Evolutionary conservation across 2,888 invertebrate genomes (phyloP).

Genomic region (Chirona hameri): DNA sequence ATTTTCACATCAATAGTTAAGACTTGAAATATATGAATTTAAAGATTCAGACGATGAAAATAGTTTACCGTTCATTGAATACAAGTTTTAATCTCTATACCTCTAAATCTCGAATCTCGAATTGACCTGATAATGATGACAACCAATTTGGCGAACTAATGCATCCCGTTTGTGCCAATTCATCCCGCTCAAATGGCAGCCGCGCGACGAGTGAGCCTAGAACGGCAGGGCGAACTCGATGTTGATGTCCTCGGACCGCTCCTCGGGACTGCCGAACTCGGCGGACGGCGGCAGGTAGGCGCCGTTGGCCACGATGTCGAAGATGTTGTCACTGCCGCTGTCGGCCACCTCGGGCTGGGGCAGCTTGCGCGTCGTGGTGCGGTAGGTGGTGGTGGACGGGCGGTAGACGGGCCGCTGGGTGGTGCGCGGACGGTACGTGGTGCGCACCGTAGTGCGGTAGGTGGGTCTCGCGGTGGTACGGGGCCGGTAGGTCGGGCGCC

Average conservation of each 20-base stretch:
- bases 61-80: no score
- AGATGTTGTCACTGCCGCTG: conserved; percentile 8
- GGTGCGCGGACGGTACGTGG: neutral
- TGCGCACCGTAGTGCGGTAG: neutral
- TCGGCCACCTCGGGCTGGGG: neutral
- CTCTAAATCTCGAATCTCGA: no score
- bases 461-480: neutral
- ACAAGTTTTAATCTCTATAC: no score
- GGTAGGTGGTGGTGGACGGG: neutral
- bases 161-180: no score
- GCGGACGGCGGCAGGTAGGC: neutral
- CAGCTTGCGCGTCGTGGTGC: neutral
- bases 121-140: no score
- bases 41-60: no score
- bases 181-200: no score
- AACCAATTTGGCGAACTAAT: no score
- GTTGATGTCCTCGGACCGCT: neutral
- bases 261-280: neutral
- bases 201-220: neutral
- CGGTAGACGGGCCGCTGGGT: neutral
- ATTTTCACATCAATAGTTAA: no score
- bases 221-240: conserved; percentile 1
- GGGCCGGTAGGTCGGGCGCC: neutral
- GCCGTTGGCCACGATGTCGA: neutral
- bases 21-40: no score